These are phyloP conservation scores for Sylvia atricapilla DNA, from an alignment of 2,113 vertebrate genomes.

Conservation along the genomic window DNA sequence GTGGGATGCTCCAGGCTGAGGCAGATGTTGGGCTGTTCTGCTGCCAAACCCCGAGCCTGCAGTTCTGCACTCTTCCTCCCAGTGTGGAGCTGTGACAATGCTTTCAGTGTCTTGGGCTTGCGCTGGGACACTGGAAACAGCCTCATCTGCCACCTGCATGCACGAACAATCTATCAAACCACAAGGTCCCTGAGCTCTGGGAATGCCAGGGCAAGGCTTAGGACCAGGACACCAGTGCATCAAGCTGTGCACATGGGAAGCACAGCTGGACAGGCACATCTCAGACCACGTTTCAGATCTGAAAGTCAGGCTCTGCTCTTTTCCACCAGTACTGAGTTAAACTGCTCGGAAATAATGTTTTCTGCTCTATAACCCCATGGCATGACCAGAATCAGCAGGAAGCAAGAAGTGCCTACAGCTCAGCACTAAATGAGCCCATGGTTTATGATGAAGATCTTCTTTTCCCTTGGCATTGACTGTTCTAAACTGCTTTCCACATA, in stretches of 20 bases:
- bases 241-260: neutral
- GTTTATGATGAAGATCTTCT: neutral
- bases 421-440: neutral
- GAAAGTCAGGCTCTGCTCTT: neutral
- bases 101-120: neutral
- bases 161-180: neutral
- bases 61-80: neutral
- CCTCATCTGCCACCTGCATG: neutral
- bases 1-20: neutral
- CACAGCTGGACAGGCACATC: neutral
- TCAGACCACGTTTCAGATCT: neutral
- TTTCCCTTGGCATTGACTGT: neutral
- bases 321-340: neutral
- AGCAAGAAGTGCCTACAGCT: conserved; percentile 20
- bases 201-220: neutral
- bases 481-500: neutral
- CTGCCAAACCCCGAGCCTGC: neutral
- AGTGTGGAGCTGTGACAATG: neutral
- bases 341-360: conserved; percentile 38
- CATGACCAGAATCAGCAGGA: conserved; percentile 43
- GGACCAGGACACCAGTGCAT: neutral
- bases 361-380: conserved; percentile 32
- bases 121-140: neutral
- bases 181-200: neutral
- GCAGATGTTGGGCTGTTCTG: neutral